phyloP scores from a whole-genome alignment of 2,888 invertebrate species.

The Diplazon laetatorius region DNA sequence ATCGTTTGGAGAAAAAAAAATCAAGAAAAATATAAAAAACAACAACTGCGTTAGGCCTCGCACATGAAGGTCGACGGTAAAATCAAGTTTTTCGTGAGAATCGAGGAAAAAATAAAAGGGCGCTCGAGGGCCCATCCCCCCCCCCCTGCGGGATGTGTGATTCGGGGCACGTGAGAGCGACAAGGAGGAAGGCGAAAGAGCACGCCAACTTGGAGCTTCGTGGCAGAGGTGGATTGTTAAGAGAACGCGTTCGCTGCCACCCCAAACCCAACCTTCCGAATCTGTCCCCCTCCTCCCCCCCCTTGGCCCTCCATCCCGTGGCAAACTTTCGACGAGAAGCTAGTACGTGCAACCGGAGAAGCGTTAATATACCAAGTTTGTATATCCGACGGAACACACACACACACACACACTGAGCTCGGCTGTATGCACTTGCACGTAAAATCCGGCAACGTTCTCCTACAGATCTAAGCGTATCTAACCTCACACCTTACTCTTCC shows the following conservation, averaged over 20 bases:
- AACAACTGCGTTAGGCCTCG: constrained; percentile 22
- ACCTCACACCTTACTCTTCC: background rate
- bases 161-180: constrained; percentile 21
- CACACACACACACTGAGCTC: constrained; percentile 1
- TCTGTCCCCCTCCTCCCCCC: background rate
- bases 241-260: constrained; percentile 21
- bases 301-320: background rate
- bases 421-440: constrained; percentile 41
- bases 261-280: background rate
- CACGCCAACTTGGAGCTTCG: constrained; percentile 43
- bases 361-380: constrained; percentile 64
- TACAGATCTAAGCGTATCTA: constrained; percentile 16
- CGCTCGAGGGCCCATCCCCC: too few species aligned
- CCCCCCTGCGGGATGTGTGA: constrained; percentile 44
- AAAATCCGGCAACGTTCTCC: constrained; percentile 27
- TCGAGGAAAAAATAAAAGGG: constrained; percentile 1
- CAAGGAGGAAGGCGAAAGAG: constrained; percentile 42
- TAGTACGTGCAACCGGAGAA: constrained; percentile 60
- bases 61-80: constrained; percentile 23
- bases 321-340: constrained; percentile 56
- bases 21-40: background rate
- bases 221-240: constrained; percentile 50
- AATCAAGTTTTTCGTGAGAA: constrained; percentile 5
- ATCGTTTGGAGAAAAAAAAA: constrained; percentile 31
- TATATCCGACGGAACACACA: constrained; percentile 50